A percentile compares a stretch with the other conserved stretches of the same genome.
phyloP scores from a whole-genome alignment of 1,140 invertebrate genomes.

The Bombus waltoni region DNA sequence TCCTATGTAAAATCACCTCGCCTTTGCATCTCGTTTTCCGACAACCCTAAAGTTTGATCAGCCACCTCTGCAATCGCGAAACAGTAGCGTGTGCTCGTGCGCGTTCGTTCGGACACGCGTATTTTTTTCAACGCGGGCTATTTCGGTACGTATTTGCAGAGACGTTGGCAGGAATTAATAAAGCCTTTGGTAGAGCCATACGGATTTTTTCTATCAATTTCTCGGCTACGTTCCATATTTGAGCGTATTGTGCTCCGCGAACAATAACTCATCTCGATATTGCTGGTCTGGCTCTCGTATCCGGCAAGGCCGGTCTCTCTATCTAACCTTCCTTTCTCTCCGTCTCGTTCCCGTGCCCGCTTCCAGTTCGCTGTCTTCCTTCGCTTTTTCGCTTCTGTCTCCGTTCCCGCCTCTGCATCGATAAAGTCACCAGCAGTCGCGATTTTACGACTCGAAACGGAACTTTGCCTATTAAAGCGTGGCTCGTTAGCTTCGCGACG shows the following conservation, averaged over 20 bases:
- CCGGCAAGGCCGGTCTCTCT: slow-evolving; percentile 53
- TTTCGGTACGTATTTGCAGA: slow-evolving; percentile 26
- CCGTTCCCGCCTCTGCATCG: slow-evolving; percentile 12
- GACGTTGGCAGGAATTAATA: slow-evolving; percentile 66
- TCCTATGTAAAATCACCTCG: background rate
- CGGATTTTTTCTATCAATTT: slow-evolving; percentile 75
- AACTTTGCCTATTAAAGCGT: slow-evolving; percentile 63
- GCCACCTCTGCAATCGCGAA: background rate
- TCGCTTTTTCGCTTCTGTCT: background rate
- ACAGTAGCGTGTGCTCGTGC: background rate
- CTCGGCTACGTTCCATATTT: slow-evolving; percentile 74
- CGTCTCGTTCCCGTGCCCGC: background rate
- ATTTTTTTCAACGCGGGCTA: background rate
- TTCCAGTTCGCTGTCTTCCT: slow-evolving; percentile 11
- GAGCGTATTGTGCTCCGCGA: slow-evolving; percentile 75
- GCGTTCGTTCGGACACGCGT: background rate
- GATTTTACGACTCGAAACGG: slow-evolving; percentile 63
- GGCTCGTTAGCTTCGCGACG: slow-evolving; percentile 56
- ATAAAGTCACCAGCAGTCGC: slow-evolving; percentile 58
- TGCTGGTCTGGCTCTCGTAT: slow-evolving; percentile 67
- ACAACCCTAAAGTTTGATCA: background rate
- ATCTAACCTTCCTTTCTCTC: background rate
- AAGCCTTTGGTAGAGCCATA: slow-evolving; percentile 60
- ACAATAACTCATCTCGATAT: slow-evolving; percentile 79
- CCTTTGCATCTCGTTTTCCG: background rate